Base-by-base conservation (phyloP, 92 coral and sea anemone species). In the Epizoanthus scotinus region DNA sequence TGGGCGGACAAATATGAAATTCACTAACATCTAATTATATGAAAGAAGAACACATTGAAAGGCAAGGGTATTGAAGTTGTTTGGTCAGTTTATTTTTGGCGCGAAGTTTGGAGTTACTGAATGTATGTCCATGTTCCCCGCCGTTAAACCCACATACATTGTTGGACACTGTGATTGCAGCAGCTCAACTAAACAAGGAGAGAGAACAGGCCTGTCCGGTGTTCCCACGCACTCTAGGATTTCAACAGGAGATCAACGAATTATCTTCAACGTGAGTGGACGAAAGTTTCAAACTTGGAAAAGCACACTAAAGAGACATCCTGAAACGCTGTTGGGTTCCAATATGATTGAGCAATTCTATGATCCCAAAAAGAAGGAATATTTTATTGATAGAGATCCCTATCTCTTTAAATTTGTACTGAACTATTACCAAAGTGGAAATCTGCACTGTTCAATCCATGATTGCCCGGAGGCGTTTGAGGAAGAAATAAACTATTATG, bases 401-500 rank as follows among this genome's bases (percentile, higher is more conserved):
- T 87, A 93, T 56, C 85, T 95, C 21, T 95, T 95, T 71, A 95
- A 93, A 75, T 95, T 93, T 86, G 91, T 95, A 68, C 79, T 95
- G 84, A 93, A 93, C 77, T 95, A 84, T 66, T 95, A 93, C 78
- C 94, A 97, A 71, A 89, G 84, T 19, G 99, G 98, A 8, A 95
- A 88, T 82, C 88, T 95, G 7, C 99, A 95, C 69, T 95, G 98
- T 31, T 95, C 94, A 12, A 86, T 85, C 60, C 96, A 94, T 75
- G 97, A 93, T 58, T 95, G 99, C 77, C 98, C 97, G 59, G 86
- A 90, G 34, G 99, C 97, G 64, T 95, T 95, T 68, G 87, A 89
- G 63, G 99, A 95, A 62, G 99, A 95, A 78, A 81, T 95, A 63
- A 90, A 89, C 52, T 95, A 93, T 82, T 95, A 93, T 69, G 99